phyloP scores from a whole-genome alignment of 2,113 vertebrate genomes.

The Glaucidium brasilianum region DNA sequence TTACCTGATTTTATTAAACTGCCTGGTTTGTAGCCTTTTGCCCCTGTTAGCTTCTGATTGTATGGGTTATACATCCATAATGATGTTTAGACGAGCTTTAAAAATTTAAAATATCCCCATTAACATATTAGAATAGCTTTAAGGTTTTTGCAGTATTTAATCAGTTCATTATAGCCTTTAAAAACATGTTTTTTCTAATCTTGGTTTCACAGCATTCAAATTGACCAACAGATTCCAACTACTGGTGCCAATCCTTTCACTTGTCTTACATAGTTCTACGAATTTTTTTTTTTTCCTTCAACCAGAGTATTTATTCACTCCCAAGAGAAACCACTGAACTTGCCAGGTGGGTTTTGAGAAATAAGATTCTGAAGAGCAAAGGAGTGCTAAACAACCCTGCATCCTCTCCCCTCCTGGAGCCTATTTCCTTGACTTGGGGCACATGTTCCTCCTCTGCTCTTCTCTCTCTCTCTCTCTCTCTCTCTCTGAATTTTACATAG shows the following conservation, averaged over 20 bases:
- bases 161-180: background rate
- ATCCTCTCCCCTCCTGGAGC: background rate
- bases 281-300: background rate
- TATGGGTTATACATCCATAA: too few species aligned
- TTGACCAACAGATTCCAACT: background rate
- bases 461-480: background rate
- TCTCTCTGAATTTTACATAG: background rate
- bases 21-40: rapidly evolving
- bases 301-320: background rate
- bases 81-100: background rate
- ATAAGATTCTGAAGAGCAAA: background rate
- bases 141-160: background rate
- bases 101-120: background rate
- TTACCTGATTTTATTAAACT: background rate
- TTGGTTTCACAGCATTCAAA: background rate
- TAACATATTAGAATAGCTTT: background rate
- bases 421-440: background rate
- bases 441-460: background rate
- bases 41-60: rapidly evolving
- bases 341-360: background rate
- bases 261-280: background rate
- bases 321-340: background rate
- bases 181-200: background rate
- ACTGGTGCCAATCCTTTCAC: background rate
- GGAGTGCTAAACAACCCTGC: background rate